Evolutionary conservation across 2,888 invertebrate genomes (phyloP).

Genomic region (Acleris holmiana): DNA sequence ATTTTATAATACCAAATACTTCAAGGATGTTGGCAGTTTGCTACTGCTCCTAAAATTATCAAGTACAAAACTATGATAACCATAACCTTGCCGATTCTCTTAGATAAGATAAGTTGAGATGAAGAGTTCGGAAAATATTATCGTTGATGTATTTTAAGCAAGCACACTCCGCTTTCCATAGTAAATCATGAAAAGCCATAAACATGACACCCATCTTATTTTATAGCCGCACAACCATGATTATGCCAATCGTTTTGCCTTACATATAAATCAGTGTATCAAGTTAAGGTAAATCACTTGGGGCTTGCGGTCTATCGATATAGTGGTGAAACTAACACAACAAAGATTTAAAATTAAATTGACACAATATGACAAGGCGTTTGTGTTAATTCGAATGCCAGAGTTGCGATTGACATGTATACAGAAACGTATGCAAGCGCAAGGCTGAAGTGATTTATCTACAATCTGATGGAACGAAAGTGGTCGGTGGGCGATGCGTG

Average conservation of each 20-base stretch:
- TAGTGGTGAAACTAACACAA: no score
- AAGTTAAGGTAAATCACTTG: constrained; percentile 27
- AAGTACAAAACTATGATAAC: constrained; percentile 39
- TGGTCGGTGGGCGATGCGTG: constrained; percentile 76
- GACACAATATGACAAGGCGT: no score
- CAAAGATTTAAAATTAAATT: no score
- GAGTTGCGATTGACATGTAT: no score
- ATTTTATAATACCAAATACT: constrained; percentile 1
- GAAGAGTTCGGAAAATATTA: constrained; percentile 14
- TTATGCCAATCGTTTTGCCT: constrained; percentile 50
- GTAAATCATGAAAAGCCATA: constrained; percentile 21
- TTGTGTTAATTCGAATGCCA: no score
- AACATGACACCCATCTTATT: constrained; percentile 9
- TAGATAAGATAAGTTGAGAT: constrained; percentile 38
- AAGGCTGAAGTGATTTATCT: no score
- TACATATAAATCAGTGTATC: constrained; percentile 58
- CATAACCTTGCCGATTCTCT: constrained; percentile 50
- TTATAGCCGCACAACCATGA: constrained; percentile 35
- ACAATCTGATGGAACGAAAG: constrained; percentile 67
- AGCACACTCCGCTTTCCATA: constrained; percentile 8
- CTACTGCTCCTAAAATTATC: constrained; percentile 2
- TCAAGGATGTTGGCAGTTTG: background rate
- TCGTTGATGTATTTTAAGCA: background rate
- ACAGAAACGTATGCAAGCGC: no score
- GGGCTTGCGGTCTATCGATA: no score